Conservation (phyloP, 2,888 invertebrate species). For the Spatulosminthurus flaviceps region DNA sequence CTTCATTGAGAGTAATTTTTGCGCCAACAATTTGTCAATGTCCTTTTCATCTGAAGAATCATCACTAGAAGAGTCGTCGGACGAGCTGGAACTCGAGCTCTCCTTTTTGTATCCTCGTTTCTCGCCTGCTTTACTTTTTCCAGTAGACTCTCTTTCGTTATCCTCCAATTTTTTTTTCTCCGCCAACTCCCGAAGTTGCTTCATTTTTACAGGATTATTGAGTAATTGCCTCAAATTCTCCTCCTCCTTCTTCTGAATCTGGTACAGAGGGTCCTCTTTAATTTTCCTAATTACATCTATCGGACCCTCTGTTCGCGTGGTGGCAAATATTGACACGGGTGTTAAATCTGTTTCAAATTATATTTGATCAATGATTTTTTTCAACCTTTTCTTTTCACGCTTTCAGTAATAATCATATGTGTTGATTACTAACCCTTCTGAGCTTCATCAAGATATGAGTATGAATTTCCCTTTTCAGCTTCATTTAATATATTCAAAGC, state of each 20-base stretch:
- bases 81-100: constrained; percentile 52
- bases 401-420: constrained; percentile 23
- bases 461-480: constrained; percentile 68
- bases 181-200: constrained; percentile 72
- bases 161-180: constrained; percentile 68
- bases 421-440: constrained; percentile 56
- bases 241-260: constrained; percentile 88
- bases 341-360: constrained; percentile 67
- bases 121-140: constrained; percentile 36
- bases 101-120: constrained; percentile 47
- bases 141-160: neutral
- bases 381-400: too few species aligned
- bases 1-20: constrained; percentile 76
- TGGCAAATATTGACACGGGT: constrained; percentile 59
- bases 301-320: constrained; percentile 71
- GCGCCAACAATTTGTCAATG: constrained; percentile 76
- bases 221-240: constrained; percentile 84
- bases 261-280: constrained; percentile 90
- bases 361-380: too few species aligned
- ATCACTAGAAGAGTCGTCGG: constrained; percentile 33
- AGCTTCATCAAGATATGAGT: constrained; percentile 59
- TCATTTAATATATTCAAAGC: constrained; percentile 75
- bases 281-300: constrained; percentile 89
- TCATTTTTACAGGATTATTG: constrained; percentile 91
- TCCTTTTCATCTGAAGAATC: constrained; percentile 67